Evolutionary conservation across 2,888 invertebrate species (phyloP).

Genomic region (Octodonta nipae): DNA sequence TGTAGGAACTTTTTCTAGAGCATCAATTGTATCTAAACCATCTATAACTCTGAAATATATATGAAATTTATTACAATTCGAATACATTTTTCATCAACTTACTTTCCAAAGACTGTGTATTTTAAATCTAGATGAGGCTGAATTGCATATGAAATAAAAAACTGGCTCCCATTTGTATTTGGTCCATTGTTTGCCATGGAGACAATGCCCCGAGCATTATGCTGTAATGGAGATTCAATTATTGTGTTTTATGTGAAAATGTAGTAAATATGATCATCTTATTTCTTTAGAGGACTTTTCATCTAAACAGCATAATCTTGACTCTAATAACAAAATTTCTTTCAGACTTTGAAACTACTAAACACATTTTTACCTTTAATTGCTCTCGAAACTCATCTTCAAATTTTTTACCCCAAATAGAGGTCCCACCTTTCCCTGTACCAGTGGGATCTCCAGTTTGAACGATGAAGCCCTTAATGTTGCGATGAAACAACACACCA

Average conservation of each 20-base stretch:
- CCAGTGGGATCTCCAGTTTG: slow-evolving; percentile 76
- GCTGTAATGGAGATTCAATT: slow-evolving; percentile 43
- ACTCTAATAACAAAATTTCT: no score
- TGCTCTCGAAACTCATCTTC: slow-evolving; percentile 95
- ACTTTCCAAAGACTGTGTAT: slow-evolving; percentile 95
- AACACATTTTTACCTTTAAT: slow-evolving; percentile 72
- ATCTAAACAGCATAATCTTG: no score
- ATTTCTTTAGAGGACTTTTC: no score
- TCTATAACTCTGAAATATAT: slow-evolving; percentile 74
- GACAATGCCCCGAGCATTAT: slow-evolving; percentile 73
- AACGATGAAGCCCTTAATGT: slow-evolving; percentile 67
- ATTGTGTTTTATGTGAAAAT: no score
- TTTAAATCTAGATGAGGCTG: slow-evolving; percentile 94
- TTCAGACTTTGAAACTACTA: no score
- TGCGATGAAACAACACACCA: slow-evolving; percentile 60
- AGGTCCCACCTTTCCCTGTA: slow-evolving; percentile 91
- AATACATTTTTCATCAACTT: slow-evolving; percentile 27
- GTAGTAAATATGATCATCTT: no score
- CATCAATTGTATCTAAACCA: slow-evolving; percentile 90
- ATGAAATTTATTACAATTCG: slow-evolving; percentile 4
- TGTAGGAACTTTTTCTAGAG: slow-evolving; percentile 86
- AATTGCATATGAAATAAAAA: slow-evolving; percentile 88
- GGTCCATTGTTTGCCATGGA: slow-evolving; percentile 99
- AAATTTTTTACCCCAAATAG: slow-evolving; percentile 93
- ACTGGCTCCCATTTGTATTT: slow-evolving; percentile 94